These are phyloP conservation scores for Macrobrachium rosenbergii DNA, from an alignment of 1,140 invertebrate species.

Conservation along the genomic window DNA sequence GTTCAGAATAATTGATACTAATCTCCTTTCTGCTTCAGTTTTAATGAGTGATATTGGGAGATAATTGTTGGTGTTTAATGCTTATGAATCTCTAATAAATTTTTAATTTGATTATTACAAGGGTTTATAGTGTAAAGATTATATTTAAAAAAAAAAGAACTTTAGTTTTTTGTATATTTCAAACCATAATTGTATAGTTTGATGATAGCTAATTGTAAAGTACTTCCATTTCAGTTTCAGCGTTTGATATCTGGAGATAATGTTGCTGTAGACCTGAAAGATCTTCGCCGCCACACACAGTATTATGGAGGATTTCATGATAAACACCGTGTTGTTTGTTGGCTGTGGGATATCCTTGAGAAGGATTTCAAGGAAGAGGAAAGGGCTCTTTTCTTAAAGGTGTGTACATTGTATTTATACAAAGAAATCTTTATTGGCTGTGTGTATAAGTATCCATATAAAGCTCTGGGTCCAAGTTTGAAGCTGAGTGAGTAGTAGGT, in stretches of 20 bases:
- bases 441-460: no score
- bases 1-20: background rate
- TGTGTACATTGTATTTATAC: conserved; percentile 65
- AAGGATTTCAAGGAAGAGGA: conserved; percentile 95
- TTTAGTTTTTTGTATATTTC: no score
- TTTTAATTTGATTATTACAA: no score
- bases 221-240: conserved; percentile 77
- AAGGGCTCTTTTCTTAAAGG: conserved; percentile 93
- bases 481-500: no score
- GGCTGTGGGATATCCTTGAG: conserved; percentile 99
- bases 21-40: conserved; percentile 73
- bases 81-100: no score
- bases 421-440: background rate
- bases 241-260: conserved; percentile 93
- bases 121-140: no score
- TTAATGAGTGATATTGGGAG: conserved; percentile 90
- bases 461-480: no score
- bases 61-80: conserved; percentile 82
- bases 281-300: conserved; percentile 93
- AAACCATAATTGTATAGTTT: no score
- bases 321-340: conserved; percentile 96
- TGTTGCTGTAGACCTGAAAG: conserved; percentile 88
- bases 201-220: no score
- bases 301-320: conserved; percentile 99
- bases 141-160: no score